Conservation (phyloP, 2,113 vertebrate species). For the Dasyprocta punctata region DNA sequence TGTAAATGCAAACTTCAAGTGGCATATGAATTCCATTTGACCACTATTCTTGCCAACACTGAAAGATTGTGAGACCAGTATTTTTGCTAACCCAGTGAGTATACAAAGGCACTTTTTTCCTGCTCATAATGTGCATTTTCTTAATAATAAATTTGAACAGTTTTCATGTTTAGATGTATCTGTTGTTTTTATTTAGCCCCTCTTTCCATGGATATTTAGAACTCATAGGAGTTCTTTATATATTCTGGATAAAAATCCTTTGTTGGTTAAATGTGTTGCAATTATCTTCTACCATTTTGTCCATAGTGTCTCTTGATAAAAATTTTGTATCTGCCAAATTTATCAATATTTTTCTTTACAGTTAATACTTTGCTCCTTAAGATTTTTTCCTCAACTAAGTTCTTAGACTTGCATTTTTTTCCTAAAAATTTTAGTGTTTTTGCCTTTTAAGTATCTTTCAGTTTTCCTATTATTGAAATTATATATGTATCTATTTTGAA, state of each 20-base stretch:
- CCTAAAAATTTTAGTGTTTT: background rate
- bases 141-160: background rate
- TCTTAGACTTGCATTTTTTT: background rate
- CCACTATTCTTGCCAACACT: background rate
- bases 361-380: background rate
- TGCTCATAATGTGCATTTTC: constrained; percentile 10
- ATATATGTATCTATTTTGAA: background rate
- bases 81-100: background rate
- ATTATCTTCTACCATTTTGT: background rate
- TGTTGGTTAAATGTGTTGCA: too few relatives aligned
- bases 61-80: background rate
- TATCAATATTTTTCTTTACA: background rate
- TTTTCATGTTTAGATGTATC: background rate
- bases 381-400: background rate
- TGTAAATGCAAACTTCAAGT: background rate
- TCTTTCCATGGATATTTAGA: background rate
- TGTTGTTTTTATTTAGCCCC: background rate
- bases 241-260: background rate
- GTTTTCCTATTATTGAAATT: background rate
- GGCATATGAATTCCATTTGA: background rate
- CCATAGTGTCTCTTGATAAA: background rate
- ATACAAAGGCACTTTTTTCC: background rate
- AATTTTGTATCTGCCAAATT: background rate
- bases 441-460: background rate
- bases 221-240: background rate